Conservation (phyloP, 2,113 vertebrate genomes). For the Eretmodus cyanostictus region DNA sequence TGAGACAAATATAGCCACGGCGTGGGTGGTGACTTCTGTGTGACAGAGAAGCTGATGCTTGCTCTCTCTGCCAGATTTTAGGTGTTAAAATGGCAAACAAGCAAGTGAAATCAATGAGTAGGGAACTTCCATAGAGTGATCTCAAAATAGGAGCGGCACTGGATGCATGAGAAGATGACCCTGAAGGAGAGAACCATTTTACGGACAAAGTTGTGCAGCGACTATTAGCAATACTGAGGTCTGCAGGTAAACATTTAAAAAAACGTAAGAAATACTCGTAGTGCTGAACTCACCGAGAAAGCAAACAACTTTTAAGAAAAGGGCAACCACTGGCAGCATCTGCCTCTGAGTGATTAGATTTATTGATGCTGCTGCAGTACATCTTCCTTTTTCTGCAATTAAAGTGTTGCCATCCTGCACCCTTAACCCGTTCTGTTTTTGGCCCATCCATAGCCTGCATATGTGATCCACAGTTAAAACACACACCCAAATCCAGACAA, state of each 20-base stretch:
- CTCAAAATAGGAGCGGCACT: background rate
- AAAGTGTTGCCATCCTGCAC: background rate
- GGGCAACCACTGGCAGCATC: background rate
- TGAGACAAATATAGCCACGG: fast-evolving
- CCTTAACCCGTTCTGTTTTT: background rate
- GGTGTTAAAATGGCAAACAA: background rate
- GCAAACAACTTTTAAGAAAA: background rate
- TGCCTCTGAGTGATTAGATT: background rate
- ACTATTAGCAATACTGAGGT: background rate
- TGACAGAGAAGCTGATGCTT: fast-evolving
- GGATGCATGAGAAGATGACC: background rate
- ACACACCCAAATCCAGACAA: background rate
- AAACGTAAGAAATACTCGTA: fast-evolving
- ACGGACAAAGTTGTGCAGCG: fast-evolving
- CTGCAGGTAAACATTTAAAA: background rate
- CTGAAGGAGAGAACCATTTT: fast-evolving
- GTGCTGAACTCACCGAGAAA: background rate
- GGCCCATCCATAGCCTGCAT: background rate
- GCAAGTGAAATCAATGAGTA: background rate
- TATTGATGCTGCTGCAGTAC: background rate
- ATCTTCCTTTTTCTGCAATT: background rate
- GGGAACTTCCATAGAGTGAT: background rate
- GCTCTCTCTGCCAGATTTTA: background rate
- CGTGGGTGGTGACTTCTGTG: background rate
- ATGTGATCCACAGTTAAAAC: background rate